Conservation (phyloP, 2,797 vertebrate species). For the Echeneis naucrates region DNA sequence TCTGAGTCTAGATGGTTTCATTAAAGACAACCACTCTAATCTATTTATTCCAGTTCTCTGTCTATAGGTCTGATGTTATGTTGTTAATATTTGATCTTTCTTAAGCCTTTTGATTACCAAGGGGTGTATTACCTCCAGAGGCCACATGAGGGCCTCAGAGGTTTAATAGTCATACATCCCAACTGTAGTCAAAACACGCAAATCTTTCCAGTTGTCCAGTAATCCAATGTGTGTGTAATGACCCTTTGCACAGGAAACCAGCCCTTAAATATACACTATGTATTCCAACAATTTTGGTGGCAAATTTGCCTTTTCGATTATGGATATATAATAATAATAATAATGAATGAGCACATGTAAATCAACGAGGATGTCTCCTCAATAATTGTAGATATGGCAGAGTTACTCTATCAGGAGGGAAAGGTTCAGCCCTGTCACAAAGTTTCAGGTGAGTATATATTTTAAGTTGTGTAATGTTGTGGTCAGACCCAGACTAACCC, state of each 20-base stretch:
- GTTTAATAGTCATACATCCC: conserved; percentile 35
- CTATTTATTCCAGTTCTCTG: neutral
- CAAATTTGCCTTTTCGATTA: conserved; percentile 39
- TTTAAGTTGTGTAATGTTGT: neutral
- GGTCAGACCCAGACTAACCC: conserved; percentile 2
- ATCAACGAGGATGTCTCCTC: conserved; percentile 32
- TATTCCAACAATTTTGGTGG: conserved; percentile 19
- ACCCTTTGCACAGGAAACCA: conserved; percentile 15
- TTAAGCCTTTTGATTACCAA: neutral
- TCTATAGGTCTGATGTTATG: neutral
- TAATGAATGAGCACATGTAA: conserved; percentile 49
- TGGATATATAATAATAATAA: conserved; percentile 38
- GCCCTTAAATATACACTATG: conserved; percentile 44
- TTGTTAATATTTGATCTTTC: no score
- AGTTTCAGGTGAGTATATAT: conserved; percentile 29
- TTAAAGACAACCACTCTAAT: neutral
- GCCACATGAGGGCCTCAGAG: conserved; percentile 71
- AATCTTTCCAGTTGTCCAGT: neutral
- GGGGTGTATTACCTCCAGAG: conserved; percentile 9
- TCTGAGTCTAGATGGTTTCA: neutral
- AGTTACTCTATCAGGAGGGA: conserved; percentile 6
- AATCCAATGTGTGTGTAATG: conserved; percentile 8
- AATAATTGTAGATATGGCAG: neutral
- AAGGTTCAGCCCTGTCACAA: conserved; percentile 8
- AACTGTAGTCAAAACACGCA: neutral